Percentiles rank a stretch among this genome's conserved stretches.
Conservation (phyloP, 2,797 vertebrate species). For the Arctocebus calabarensis region DNA sequence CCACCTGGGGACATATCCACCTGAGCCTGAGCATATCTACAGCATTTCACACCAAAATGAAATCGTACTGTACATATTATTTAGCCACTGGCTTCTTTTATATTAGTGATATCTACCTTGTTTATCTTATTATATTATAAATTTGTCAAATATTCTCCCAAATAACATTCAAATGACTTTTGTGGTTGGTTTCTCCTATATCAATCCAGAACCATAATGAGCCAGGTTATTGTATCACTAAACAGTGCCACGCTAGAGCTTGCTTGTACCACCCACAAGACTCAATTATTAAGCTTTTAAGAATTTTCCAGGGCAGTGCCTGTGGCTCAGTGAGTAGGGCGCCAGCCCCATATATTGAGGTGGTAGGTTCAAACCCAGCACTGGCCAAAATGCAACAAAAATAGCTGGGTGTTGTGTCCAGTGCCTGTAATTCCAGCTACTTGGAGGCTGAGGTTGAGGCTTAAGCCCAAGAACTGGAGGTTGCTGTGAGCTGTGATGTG, state of each 20-base stretch:
- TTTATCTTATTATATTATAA: background rate
- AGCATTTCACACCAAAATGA: background rate
- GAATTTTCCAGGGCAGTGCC: too few species aligned
- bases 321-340: too few species aligned
- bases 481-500: too few species aligned
- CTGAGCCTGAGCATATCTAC: background rate
- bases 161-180: background rate
- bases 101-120: background rate
- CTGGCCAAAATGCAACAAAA: too few species aligned
- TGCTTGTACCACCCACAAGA: fast-evolving
- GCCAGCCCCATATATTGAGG: too few species aligned
- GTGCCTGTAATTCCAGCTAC: too few species aligned
- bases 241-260: background rate
- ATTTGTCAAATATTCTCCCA: background rate
- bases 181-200: background rate
- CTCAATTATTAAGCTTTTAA: background rate
- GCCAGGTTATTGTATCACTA: background rate
- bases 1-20: background rate
- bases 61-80: background rate
- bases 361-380: too few species aligned
- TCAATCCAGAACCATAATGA: background rate
- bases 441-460: too few species aligned
- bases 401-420: too few species aligned
- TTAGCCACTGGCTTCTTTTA: background rate
- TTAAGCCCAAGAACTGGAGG: too few species aligned